Base-by-base conservation (phyloP, 2,113 vertebrate genomes). In the Toxotes jaculatrix region DNA sequence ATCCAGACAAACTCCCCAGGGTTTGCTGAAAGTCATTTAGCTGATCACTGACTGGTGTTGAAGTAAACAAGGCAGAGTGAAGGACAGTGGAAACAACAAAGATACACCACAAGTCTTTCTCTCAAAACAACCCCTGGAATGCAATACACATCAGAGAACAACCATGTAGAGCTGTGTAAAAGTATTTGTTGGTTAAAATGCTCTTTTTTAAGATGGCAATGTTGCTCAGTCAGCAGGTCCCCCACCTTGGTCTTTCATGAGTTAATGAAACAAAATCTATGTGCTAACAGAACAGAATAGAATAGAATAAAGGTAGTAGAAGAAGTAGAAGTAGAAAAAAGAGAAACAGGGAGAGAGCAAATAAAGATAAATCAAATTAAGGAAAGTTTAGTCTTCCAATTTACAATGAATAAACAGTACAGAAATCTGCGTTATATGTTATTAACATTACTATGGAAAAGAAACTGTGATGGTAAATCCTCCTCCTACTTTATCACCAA, bases 1-100 rank as follows among this genome's bases (percentile, higher is more conserved):
- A 59, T 62, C 19, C 43, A 88, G 74, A 83, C 69, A 62, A 42
- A 27, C 61, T 65, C 40, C 63, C 19, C 12, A 0, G 60, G 70
- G 49, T 43, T 70, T 17, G 17, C 56, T 77, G 21, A 76, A 80
- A 59, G 75, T 71, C 40, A 72, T 49, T 63, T 34, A 55, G 14
- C 14, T 53, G 6, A 79, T 65, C n/a, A 49, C 53, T 71, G 21
- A 64, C 19, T 64, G 51, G 40, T 40, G n/a, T 12, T 7, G 47
- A 73, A 75, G 74, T 74, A 88, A 80, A 79, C 38, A 74, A 57
- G 53, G 27, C n/a, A 45, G 11, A 10, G 42, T 69, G 64, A 81
- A 43, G 38, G 43, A 83, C 14, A 21, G 42, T 38, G 32, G 47
- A 63, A 78, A 45, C 47, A 75, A 13, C 23, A 87, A 60, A 66